Base-by-base conservation (phyloP, 2,888 invertebrate genomes). In the Apodemia zela region DNA sequence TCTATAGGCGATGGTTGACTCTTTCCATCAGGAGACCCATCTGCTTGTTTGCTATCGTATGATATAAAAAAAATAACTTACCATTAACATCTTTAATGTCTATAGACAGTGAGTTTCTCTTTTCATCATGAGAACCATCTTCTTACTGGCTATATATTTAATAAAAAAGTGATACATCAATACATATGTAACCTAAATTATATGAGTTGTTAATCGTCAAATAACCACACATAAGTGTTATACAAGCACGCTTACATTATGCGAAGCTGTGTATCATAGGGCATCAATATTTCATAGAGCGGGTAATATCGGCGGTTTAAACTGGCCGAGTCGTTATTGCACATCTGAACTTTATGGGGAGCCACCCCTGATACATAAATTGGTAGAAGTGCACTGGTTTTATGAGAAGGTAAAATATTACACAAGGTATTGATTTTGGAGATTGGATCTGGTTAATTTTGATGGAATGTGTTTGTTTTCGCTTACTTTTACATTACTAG, bases 311-410 rank as follows among this genome's bases (percentile, higher is more conserved):
- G 83, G 85, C 73, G 84, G 85, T 85, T 88, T 84, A 87, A 88
- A 88, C 86, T 77, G 84, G 81, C 80, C 85, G 79, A 81, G 75
- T 82, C 84, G 84, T 82, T 85, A 82, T 82, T 84, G 87, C 87
- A 82, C 85, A 86, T 87, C 83, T 62, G 62, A 62, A 57, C 62
- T 57, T 87, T 86, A 87, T 87, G 80, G 89, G 86, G 87, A 78
- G 74, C 78, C 83, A 83, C 87, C 87, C 88, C 81, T 76, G 77
- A 75, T 80, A 84, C 84, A 89, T 88, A 89, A 87, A 90, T 89
- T 87, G 84, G 75, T 81, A 79, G 80, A 82, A 85, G 83, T 84
- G 85, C 84, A 82, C 76, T 78, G 84, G 77, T 81, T 82, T 85
- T 81, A 82, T 82, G 79, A 80, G 81, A 82, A 84, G 81, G 81